Base-by-base conservation (phyloP, 2,113 vertebrate species). In the Ochotona curzoniae region DNA sequence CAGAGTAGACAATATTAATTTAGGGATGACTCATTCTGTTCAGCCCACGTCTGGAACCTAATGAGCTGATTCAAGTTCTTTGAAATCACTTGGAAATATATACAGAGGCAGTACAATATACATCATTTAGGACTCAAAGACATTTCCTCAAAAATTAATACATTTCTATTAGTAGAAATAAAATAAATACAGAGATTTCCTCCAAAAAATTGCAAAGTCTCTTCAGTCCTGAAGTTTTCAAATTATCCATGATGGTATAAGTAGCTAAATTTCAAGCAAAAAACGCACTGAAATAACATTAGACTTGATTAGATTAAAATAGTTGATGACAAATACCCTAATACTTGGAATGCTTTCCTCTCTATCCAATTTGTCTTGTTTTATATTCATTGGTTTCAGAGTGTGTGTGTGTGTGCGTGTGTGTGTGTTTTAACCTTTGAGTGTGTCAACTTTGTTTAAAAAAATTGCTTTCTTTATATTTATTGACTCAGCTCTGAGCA, bases 51-150 rank as follows among this genome's bases (percentile, higher is more conserved):
- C 97, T 98, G 95, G 61, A 97, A 96, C 96, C 96, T 98, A 98
- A 98, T 98, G 96, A 98, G 97, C 97, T 98, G 97, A 98, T 98
- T 98, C 96, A 97, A 98, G 98, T 98, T 98, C 97, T 98, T 98
- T 98, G 97, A 98, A 97, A 97, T 98, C 97, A 97, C 83, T 92
- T 76, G 94, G 96, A 94, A 97, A 93, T 15, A 83, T 94, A 95
- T 73, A 95, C 93, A 95, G 93, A 94, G 83, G 44, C 75, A 93
- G 73, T 47, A 93, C 92, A 95, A 95, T 95, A 57, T 90, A 93
- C 92, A 93, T 91, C 94, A 97, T 97, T 96, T 91, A 81, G 85
- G 94, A 93, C 49, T 54, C 60, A 92, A 95, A 86, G 96, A 92
- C 70, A 95, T 90, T 92, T 94, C 87, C 54, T 95, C 94, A 79